These are phyloP conservation scores for Poeciliopsis gracilis DNA, from an alignment of 2,797 vertebrate species.

Conservation along the genomic window DNA sequence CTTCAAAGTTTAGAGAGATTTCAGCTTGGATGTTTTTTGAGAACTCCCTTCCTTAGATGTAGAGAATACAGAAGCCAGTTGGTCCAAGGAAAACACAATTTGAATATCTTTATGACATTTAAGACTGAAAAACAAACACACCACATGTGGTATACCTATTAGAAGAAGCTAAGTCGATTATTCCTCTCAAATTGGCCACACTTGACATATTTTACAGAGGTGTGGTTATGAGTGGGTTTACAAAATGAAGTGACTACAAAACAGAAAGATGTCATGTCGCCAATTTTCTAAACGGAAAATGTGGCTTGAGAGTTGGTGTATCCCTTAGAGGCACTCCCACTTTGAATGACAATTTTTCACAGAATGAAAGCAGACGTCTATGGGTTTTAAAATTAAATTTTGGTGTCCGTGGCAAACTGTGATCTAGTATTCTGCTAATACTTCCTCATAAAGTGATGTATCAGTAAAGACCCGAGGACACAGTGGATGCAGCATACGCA, in stretches of 20 bases:
- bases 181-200: background rate
- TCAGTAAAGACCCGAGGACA: background rate
- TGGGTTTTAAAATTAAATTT: background rate
- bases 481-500: constrained; percentile 2
- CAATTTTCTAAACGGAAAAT: background rate
- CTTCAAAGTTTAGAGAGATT: no score
- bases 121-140: no score
- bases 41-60: no score
- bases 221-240: background rate
- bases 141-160: no score
- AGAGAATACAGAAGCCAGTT: no score
- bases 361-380: background rate
- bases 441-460: background rate
- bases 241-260: background rate
- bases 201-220: background rate
- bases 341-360: background rate
- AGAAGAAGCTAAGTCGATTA: no score
- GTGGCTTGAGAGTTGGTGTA: background rate
- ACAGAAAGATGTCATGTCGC: background rate
- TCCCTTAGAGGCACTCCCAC: background rate
- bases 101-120: no score
- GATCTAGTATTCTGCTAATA: constrained; percentile 5
- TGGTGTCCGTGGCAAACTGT: background rate
- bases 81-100: no score
- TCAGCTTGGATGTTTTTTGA: no score